These are phyloP conservation scores for Amniataba percoides DNA, from an alignment of 2,797 vertebrate species.

Conservation along the genomic window DNA sequence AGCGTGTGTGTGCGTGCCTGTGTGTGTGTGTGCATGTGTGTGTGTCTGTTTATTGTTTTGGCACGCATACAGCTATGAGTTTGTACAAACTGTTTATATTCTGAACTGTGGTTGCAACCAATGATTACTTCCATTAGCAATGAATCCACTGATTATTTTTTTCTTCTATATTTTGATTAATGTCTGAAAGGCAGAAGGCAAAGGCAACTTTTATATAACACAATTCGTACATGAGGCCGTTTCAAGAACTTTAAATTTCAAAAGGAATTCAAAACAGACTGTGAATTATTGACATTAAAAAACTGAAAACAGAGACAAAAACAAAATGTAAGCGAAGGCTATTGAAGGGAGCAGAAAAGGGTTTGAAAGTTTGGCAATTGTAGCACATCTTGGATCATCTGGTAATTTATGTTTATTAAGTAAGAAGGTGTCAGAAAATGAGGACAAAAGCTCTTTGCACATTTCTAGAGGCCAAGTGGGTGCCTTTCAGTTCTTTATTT, in stretches of 20 bases:
- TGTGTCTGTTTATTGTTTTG: background rate
- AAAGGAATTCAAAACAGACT: background rate
- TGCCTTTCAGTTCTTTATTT: too few relatives aligned
- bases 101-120: background rate
- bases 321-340: background rate
- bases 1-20: background rate
- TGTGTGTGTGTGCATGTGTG: background rate
- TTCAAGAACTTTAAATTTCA: background rate
- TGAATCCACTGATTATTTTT: background rate
- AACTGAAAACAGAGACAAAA: background rate
- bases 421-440: background rate
- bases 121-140: background rate
- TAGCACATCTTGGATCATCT: background rate
- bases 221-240: background rate
- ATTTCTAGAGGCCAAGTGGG: background rate
- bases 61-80: background rate
- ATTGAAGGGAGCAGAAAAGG: background rate
- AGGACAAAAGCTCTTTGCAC: background rate
- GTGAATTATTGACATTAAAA: background rate
- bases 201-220: background rate
- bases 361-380: background rate
- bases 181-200: background rate
- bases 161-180: background rate
- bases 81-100: background rate
- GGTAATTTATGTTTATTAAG: background rate